phyloP scores from a whole-genome alignment of 2,888 invertebrate species.

The Protophormia terraenovae region DNA sequence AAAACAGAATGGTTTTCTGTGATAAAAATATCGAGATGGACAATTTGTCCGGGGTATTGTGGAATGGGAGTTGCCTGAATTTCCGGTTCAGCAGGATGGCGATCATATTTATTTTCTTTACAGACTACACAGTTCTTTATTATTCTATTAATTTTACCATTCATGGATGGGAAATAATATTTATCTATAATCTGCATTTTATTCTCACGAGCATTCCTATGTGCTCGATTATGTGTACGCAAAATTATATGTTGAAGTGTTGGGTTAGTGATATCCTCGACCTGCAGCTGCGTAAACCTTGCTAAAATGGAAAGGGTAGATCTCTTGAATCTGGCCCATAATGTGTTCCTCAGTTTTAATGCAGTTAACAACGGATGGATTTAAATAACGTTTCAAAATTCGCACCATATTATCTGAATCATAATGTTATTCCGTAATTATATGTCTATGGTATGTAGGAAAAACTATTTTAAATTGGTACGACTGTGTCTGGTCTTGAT shows the following conservation, averaged over 20 bases:
- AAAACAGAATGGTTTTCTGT: too few relatives aligned
- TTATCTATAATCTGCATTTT: conserved; percentile 19
- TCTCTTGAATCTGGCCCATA: conserved; percentile 53
- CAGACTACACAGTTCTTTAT: too few relatives aligned
- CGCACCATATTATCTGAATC: conserved; percentile 12
- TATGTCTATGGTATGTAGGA: conserved; percentile 46
- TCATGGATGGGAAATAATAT: neutral
- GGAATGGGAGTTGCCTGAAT: too few relatives aligned
- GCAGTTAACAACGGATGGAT: conserved; percentile 31
- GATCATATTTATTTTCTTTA: too few relatives aligned
- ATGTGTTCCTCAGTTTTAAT: conserved; percentile 41
- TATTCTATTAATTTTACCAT: neutral
- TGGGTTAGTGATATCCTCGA: neutral
- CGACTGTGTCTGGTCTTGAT: neutral
- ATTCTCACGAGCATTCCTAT: too few relatives aligned
- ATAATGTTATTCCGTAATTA: conserved; percentile 32
- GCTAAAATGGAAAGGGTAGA: conserved; percentile 26
- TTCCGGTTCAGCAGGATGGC: too few relatives aligned
- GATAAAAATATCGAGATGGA: too few relatives aligned
- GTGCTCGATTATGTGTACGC: neutral
- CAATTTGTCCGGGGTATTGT: too few relatives aligned
- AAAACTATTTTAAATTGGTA: conserved; percentile 52
- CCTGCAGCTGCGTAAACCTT: neutral
- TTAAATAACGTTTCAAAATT: conserved; percentile 45
- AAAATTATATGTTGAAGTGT: neutral